Evolutionary conservation across 2,113 vertebrate species (phyloP).

Genomic region (Bungarus multicinctus): DNA sequence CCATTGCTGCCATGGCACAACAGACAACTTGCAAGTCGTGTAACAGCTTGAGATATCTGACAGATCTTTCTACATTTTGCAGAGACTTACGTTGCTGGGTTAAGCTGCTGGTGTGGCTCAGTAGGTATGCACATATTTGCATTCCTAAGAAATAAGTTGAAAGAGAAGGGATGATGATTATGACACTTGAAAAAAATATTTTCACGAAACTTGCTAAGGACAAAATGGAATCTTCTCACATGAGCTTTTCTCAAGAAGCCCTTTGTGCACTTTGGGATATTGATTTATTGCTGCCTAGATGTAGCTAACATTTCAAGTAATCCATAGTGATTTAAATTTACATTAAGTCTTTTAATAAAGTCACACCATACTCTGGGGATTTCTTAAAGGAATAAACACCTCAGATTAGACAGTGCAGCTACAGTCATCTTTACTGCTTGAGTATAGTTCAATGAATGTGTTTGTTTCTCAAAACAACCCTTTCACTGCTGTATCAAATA

Average conservation of each 20-base stretch:
- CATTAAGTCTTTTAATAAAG: slow-evolving; percentile 61
- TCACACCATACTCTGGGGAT: slow-evolving; percentile 39
- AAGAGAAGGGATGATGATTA: background rate
- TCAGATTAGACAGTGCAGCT: slow-evolving; percentile 14
- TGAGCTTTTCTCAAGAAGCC: slow-evolving; percentile 29
- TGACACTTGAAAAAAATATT: background rate
- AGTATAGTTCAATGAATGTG: slow-evolving; percentile 18
- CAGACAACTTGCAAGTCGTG: background rate
- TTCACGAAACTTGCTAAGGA: background rate
- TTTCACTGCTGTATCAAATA: background rate
- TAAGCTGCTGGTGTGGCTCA: background rate
- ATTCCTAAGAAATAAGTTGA: background rate
- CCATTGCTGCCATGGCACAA: background rate
- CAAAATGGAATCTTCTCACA: slow-evolving; percentile 28
- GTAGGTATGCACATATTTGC: background rate
- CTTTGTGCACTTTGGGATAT: slow-evolving; percentile 53
- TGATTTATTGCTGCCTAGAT: slow-evolving; percentile 56
- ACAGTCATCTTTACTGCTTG: slow-evolving; percentile 6
- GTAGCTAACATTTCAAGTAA: slow-evolving; percentile 59
- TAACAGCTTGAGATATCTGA: background rate
- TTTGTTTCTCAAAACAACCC: background rate
- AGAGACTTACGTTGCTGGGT: background rate
- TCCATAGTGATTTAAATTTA: slow-evolving; percentile 64
- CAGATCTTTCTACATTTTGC: background rate
- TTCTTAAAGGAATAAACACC: slow-evolving; percentile 34